Conservation (phyloP, 2,797 vertebrate species). For the Melanotaenia maccullochi region DNA sequence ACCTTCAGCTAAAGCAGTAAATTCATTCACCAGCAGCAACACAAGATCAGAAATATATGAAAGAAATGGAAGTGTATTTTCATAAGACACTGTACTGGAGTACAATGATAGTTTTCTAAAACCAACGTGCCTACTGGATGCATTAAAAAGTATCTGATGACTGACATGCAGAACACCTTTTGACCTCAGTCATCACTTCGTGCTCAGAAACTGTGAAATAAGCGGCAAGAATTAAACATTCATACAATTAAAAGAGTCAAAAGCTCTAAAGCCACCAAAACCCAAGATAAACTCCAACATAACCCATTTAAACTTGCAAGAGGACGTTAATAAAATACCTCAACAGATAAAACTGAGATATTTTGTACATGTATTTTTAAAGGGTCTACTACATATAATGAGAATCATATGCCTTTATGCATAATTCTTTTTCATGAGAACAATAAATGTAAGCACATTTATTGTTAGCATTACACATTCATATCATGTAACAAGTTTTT, state of each 20-base stretch:
- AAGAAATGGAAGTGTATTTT: conserved; percentile 18
- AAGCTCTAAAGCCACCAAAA: conserved; percentile 33
- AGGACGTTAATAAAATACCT: background rate
- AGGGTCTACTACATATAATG: background rate
- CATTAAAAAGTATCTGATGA: background rate
- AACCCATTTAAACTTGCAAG: background rate
- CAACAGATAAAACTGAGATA: background rate
- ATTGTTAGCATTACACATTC: background rate
- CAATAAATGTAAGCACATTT: background rate
- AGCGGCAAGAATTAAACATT: conserved; percentile 44
- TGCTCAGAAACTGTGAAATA: conserved; percentile 5
- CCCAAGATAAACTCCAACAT: background rate
- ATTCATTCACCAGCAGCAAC: conserved; percentile 16
- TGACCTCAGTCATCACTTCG: too few relatives aligned
- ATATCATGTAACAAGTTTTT: background rate
- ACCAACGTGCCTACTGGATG: background rate
- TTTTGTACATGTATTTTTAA: background rate
- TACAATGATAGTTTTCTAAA: background rate
- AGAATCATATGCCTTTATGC: background rate
- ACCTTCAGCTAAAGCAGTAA: conserved; percentile 1
- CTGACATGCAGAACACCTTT: background rate
- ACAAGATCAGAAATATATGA: conserved; percentile 3
- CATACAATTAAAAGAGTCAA: conserved; percentile 22
- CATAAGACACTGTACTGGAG: conserved; percentile 24
- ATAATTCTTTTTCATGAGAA: too few relatives aligned